phyloP scores from a whole-genome alignment of 2,113 vertebrate species.

The Leptodactylus fuscus region DNA sequence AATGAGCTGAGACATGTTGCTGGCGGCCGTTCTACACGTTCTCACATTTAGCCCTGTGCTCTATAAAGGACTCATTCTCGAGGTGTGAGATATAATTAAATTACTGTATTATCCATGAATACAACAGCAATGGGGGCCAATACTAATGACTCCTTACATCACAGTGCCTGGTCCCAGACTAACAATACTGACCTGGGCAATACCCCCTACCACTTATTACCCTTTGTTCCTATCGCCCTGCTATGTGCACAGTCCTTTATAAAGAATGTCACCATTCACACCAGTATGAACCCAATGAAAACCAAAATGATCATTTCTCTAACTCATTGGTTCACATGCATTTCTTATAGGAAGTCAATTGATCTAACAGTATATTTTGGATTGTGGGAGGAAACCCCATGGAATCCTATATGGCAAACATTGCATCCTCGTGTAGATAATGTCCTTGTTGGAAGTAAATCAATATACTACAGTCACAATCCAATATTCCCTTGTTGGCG shows the following conservation, averaged over 20 bases:
- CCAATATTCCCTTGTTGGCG: too few relatives aligned
- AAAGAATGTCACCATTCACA: neutral
- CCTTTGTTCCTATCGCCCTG: neutral
- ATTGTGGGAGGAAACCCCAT: neutral
- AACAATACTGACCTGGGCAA: neutral
- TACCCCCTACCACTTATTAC: neutral
- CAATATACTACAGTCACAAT: too few relatives aligned
- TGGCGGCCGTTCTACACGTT: neutral
- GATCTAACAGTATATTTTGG: neutral
- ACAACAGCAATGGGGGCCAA: neutral
- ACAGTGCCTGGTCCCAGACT: neutral
- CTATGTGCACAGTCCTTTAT: neutral
- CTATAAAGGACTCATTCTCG: neutral
- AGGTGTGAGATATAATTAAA: neutral
- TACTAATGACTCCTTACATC: neutral
- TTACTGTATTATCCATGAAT: neutral
- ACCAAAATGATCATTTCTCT: too few relatives aligned
- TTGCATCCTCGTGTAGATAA: too few relatives aligned
- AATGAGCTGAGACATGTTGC: conserved; percentile 24
- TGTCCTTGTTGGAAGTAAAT: too few relatives aligned
- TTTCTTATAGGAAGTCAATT: too few relatives aligned
- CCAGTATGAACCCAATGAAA: neutral
- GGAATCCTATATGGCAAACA: too few relatives aligned
- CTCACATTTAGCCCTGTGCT: neutral
- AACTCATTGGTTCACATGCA: too few relatives aligned